phyloP scores from a whole-genome alignment of 2,888 invertebrate species.

The Drosophila limbata region DNA sequence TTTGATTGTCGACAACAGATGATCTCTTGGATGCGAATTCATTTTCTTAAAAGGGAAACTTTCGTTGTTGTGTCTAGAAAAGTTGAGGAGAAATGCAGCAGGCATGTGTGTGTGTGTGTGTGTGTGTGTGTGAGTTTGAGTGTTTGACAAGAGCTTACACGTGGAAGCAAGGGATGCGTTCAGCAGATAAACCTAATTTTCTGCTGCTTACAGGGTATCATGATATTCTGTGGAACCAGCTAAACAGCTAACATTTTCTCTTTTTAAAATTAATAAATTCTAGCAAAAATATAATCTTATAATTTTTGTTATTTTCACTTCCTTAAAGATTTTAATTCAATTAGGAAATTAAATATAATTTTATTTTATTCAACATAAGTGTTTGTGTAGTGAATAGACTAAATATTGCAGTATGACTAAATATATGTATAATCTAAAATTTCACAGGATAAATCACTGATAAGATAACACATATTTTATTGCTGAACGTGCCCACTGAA shows the following conservation, averaged over 20 bases:
- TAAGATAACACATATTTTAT: neutral
- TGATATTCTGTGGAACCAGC: neutral
- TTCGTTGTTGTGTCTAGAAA: neutral
- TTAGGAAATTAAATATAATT: too few relatives aligned
- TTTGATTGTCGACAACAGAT: slow-evolving; percentile 31
- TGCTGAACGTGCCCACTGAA: neutral
- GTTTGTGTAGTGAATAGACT: too few relatives aligned
- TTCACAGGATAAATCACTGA: neutral
- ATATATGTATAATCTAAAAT: too few relatives aligned
- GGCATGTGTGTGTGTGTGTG: neutral
- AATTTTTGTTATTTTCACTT: too few relatives aligned
- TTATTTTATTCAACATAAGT: too few relatives aligned
- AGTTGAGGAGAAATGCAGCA: neutral
- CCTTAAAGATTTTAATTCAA: too few relatives aligned
- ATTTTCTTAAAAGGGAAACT: slow-evolving; percentile 17
- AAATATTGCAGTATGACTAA: too few relatives aligned
- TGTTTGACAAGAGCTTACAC: slow-evolving; percentile 8
- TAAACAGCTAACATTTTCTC: too few relatives aligned
- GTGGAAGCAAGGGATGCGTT: slow-evolving; percentile 14
- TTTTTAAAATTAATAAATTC: too few relatives aligned
- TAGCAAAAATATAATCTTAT: too few relatives aligned
- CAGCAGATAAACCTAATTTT: neutral
- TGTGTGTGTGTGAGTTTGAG: neutral
- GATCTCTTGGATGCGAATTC: slow-evolving; percentile 24
- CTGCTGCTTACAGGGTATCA: neutral